A percentile compares a stretch with the other conserved stretches of the same genome.
Conservation (phyloP, 2,113 vertebrate species). For the Pelvicachromis taeniatus region DNA sequence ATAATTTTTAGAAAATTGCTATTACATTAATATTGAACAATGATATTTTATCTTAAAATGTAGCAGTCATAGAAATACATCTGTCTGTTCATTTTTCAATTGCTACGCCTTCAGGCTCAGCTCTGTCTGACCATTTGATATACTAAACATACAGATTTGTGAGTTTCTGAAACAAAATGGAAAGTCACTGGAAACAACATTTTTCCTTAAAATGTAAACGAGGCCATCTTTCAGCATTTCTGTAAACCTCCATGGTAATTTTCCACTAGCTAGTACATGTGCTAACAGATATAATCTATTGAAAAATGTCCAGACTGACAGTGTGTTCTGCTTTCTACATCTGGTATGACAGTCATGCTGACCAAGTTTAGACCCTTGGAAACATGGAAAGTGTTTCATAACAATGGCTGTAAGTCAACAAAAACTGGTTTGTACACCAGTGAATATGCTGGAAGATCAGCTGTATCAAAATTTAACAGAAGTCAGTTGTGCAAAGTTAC, state of each 20-base stretch:
- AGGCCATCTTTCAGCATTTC: background rate
- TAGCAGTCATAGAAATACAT: background rate
- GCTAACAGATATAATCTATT: background rate
- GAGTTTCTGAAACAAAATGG: background rate
- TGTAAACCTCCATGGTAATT: background rate
- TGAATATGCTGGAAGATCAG: background rate
- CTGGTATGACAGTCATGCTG: background rate
- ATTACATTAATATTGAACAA: background rate
- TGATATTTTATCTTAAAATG: background rate
- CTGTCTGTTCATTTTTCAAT: background rate
- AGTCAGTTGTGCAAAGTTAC: background rate
- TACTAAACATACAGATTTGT: background rate
- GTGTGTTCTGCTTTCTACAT: background rate
- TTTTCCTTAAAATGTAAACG: background rate
- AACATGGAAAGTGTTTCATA: background rate
- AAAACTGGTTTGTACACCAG: background rate
- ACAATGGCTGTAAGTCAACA: background rate
- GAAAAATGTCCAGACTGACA: background rate
- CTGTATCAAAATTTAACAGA: background rate
- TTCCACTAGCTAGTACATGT: background rate
- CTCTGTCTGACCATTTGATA: background rate
- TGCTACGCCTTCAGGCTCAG: background rate
- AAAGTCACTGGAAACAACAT: background rate
- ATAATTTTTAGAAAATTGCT: background rate
- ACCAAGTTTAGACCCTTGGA: background rate